phyloP scores from a whole-genome alignment of 2,113 vertebrate genomes.

The Apaloderma vittatum region DNA sequence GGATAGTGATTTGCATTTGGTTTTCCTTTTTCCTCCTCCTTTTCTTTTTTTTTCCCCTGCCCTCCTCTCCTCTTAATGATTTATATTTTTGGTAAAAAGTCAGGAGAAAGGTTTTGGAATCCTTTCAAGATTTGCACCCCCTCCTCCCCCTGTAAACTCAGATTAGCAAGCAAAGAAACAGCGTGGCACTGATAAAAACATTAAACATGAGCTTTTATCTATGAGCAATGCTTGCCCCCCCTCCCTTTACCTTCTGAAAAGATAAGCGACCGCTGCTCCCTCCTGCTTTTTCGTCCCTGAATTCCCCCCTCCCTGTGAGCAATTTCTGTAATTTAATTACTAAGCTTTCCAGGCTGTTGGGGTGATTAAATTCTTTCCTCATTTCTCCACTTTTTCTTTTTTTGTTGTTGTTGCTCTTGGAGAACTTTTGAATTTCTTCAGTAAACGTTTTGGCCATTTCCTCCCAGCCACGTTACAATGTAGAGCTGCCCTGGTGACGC shows the following conservation, averaged over 20 bases:
- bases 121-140: neutral
- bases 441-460: slow-evolving; percentile 19
- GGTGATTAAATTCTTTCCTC: slow-evolving; percentile 12
- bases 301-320: neutral
- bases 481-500: neutral
- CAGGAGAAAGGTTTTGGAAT: neutral
- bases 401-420: neutral
- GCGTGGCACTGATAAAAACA: neutral
- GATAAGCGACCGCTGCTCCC: slow-evolving; percentile 53
- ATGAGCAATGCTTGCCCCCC: neutral
- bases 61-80: no score
- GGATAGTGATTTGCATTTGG: neutral
- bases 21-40: no score
- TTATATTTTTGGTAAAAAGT: neutral
- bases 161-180: neutral
- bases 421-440: slow-evolving; percentile 4
- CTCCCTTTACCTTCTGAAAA: slow-evolving; percentile 1
- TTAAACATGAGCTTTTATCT: slow-evolving; percentile 35
- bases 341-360: slow-evolving; percentile 37
- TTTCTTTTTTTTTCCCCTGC: no score
- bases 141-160: neutral
- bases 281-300: slow-evolving; percentile 8
- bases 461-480: neutral
- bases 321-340: slow-evolving; percentile 54
- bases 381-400: neutral